Evolutionary conservation across 2,113 vertebrate species (phyloP), one percentile per base, ranked within the genome.

Genomic region (Lepus timidus): DNA sequence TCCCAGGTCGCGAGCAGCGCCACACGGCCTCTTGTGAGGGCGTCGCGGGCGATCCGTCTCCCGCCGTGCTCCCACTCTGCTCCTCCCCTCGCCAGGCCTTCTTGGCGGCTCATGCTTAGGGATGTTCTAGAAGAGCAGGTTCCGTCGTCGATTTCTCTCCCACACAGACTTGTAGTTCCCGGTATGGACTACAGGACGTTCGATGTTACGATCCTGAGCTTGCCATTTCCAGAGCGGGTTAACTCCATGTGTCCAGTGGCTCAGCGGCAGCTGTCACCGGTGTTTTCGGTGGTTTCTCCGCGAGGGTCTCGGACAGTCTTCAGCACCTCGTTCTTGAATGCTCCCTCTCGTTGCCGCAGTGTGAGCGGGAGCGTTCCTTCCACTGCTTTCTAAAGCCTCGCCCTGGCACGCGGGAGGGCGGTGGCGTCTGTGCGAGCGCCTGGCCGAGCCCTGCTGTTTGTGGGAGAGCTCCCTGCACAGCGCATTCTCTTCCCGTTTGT

Each of bases 331-430:
- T 71, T 82, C 70, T 31, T 22, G 51, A 58, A 29, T 14, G 27
- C 61, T 36, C 68, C 87, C 31, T 58, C 29, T 75, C 27, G 16
- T 49, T 9, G 86, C 23, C 44, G 11, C 9, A 13, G 22, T 39
- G 33, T 71, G 51, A 20, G 33, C 11, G 27, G 79, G 44, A 75
- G 27, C 12, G 10, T 86, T 73, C 36, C 17, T 90, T 58, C 49
- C n/a, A 0, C 5, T 7, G 44, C 44, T 6, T 14, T 39, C 39
- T 52, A n/a, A 9, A 25, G n/a, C 1, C 3, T 29, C 23, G 16
- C 19, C 22, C 52, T 23, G 44, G 39, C 51, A 10, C 55, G 55
- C 55, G 3, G 55, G 55, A 12, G 55, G 55, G 55, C 55, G 55
- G 55, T 11, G 12, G 55, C 19, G 55, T 58, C 19, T 6, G 55